Conservation (phyloP, 2,888 invertebrate species). For the Drosophila setosimentum region DNA sequence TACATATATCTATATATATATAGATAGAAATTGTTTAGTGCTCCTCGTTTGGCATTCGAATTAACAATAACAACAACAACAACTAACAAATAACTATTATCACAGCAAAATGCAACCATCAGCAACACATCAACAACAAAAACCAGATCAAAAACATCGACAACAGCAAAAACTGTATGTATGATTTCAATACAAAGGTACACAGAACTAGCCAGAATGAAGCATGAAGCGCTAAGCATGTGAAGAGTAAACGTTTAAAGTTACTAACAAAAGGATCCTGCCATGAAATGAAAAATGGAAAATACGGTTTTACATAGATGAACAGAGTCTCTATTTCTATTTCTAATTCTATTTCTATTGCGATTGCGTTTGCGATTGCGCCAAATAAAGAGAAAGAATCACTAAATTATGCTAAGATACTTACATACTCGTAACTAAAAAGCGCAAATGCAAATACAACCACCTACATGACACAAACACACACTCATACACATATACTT, state of each 20-base stretch:
- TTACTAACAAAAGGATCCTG: conserved; percentile 82
- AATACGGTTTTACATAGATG: conserved; percentile 73
- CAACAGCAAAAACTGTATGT: conserved; percentile 5
- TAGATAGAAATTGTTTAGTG: conserved; percentile 48
- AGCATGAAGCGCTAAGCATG: conserved; percentile 49
- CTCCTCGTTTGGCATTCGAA: conserved; percentile 48
- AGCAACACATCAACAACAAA: conserved; percentile 10
- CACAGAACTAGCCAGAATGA: conserved; percentile 39
- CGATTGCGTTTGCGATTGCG: conserved; percentile 17
- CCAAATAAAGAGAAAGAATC: conserved; percentile 20
- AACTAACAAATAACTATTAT: conserved; percentile 16
- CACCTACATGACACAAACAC: conserved; percentile 43
- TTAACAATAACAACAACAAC: conserved; percentile 18
- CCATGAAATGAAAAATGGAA: conserved; percentile 73
- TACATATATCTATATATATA: conserved; percentile 21
- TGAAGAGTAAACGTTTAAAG: conserved; percentile 69
- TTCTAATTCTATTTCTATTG: conserved; percentile 29
- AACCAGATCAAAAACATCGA: conserved; percentile 14
- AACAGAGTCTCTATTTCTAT: conserved; percentile 32
- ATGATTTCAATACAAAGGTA: conserved; percentile 26
- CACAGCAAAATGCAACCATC: conserved; percentile 20
- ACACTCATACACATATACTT: neutral
- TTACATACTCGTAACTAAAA: conserved; percentile 23
- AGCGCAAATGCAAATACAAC: conserved; percentile 25
- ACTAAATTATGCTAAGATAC: conserved; percentile 50